phyloP scores from a whole-genome alignment of 2,888 invertebrate species.

The Lacanobia wlatinum region DNA sequence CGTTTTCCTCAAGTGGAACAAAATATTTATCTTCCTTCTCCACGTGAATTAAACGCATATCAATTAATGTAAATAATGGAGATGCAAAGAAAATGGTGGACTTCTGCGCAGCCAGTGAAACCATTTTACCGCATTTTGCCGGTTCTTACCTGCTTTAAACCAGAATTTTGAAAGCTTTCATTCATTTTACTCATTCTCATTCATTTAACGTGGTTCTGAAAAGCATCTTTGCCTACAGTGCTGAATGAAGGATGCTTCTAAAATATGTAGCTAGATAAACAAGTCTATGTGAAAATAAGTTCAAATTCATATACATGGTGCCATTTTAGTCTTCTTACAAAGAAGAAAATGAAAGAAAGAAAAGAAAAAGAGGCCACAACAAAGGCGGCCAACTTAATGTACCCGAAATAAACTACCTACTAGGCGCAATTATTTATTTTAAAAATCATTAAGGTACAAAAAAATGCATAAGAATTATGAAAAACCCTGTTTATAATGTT shows the following conservation, averaged over 20 bases:
- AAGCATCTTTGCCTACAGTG: conserved; percentile 34
- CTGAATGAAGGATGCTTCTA: conserved; percentile 24
- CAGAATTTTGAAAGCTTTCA: conserved; percentile 57
- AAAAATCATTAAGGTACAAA: no score
- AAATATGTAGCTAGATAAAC: conserved; percentile 8
- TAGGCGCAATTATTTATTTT: no score
- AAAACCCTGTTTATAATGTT: no score
- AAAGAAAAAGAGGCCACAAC: no score
- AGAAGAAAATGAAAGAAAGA: no score
- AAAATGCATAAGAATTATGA: no score
- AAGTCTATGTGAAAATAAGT: conserved; percentile 25
- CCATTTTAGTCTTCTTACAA: no score
- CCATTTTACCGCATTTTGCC: conserved; percentile 43
- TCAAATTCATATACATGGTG: not conserved
- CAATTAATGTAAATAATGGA: conserved; percentile 48
- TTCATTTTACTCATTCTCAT: conserved; percentile 57
- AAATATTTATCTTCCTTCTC: conserved; percentile 26
- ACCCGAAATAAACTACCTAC: no score
- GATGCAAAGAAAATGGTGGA: conserved; percentile 41
- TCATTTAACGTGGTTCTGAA: conserved; percentile 54
- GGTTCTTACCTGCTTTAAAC: conserved; percentile 46
- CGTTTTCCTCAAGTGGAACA: conserved; percentile 33
- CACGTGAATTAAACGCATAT: conserved; percentile 46
- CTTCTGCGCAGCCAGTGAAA: conserved; percentile 31
- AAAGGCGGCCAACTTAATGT: no score